Conservation (phyloP, 1,140 invertebrate genomes). For the Rhyzopertha dominica region DNA sequence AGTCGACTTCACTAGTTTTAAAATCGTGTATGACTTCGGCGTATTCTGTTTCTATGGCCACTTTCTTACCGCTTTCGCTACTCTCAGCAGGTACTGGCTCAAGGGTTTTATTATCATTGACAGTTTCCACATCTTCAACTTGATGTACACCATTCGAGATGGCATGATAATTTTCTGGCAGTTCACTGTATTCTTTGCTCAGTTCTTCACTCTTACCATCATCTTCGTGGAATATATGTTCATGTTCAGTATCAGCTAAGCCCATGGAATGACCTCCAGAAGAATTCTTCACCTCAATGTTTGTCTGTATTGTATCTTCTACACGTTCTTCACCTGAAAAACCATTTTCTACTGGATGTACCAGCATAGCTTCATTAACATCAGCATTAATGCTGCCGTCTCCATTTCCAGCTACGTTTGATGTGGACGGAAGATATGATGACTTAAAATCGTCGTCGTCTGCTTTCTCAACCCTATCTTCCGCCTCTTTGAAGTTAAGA, state of each 20-base stretch:
- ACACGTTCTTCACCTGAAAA: not conserved
- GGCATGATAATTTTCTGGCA: not conserved
- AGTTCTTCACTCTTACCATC: not conserved
- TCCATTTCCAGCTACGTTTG: not conserved
- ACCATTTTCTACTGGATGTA: not conserved
- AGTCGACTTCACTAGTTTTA: too few species aligned
- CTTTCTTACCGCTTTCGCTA: too few species aligned
- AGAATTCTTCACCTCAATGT: not conserved
- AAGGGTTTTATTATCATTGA: too few species aligned
- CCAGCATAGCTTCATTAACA: conserved; percentile 2
- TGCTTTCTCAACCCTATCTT: not conserved
- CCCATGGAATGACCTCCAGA: not conserved
- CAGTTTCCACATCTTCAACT: too few species aligned
- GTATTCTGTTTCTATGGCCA: too few species aligned
- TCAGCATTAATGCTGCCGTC: conserved; percentile 2
- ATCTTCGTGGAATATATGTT: not conserved
- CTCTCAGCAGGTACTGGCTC: too few species aligned
- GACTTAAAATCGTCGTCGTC: not conserved
- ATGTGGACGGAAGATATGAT: not conserved
- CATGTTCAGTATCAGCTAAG: not conserved
- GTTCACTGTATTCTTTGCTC: not conserved
- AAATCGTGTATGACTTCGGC: too few species aligned
- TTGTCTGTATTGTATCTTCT: not conserved
- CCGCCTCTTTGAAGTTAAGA: not conserved
- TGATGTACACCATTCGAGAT: not conserved